These are phyloP conservation scores for Girardinichthys multiradiatus DNA, from an alignment of 2,113 vertebrate genomes.

Conservation along the genomic window DNA sequence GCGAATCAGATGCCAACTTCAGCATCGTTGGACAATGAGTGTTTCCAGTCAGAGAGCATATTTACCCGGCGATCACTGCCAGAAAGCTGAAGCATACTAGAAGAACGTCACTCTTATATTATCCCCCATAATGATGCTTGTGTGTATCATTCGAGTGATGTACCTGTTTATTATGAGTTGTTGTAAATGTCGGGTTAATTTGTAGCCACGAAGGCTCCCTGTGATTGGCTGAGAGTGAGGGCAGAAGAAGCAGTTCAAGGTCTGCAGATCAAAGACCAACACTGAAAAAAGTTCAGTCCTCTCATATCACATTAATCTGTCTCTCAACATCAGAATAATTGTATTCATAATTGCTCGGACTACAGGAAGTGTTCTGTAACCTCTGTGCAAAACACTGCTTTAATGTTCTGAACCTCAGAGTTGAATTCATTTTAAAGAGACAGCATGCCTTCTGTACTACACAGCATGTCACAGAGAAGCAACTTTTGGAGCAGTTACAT, in stretches of 20 bases:
- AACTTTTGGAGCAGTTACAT: constrained; percentile 67
- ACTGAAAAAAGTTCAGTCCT: constrained; percentile 71
- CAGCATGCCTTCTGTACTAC: constrained; percentile 6
- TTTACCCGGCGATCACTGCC: constrained; percentile 19
- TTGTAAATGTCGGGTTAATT: constrained; percentile 59
- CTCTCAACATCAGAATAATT: not conserved
- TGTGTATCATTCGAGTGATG: not conserved
- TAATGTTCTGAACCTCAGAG: constrained; percentile 15
- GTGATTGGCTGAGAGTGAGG: constrained; percentile 67
- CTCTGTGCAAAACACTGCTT: not conserved
- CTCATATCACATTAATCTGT: constrained; percentile 5
- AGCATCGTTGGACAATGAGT: not conserved
- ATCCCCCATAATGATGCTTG: not conserved
- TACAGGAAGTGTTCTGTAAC: not conserved
- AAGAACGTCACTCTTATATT: no score
- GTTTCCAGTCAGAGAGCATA: constrained; percentile 22
- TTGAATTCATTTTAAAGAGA: constrained; percentile 69
- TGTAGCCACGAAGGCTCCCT: constrained; percentile 52
- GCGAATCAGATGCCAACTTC: not conserved
- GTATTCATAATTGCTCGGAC: not conserved
- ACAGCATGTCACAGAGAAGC: constrained; percentile 44
- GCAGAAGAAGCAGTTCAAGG: constrained; percentile 34
- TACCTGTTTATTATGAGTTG: constrained; percentile 5
- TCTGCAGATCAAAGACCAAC: constrained; percentile 54
- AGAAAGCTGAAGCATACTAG: not conserved